Percentiles rank a stretch among this genome's conserved stretches.
phyloP scores from a whole-genome alignment of 2,888 invertebrate species.

The Napeogenes inachia region DNA sequence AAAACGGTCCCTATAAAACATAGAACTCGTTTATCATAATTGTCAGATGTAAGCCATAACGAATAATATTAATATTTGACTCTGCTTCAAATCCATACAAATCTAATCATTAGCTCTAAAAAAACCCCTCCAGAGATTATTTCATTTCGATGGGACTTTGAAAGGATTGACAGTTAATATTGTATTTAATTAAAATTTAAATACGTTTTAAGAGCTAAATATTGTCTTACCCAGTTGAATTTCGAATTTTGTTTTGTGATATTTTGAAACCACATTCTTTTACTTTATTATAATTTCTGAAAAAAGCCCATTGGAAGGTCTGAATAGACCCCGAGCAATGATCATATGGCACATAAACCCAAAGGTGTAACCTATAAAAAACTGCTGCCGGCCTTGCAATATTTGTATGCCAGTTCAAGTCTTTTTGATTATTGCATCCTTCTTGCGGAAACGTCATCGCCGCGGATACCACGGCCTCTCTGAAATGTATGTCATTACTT shows the following conservation, averaged over 20 bases:
- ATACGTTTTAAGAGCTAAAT: not conserved
- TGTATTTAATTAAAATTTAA: not conserved
- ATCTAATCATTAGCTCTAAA: no score
- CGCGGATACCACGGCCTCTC: slow-evolving; percentile 14
- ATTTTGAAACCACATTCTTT: slow-evolving; percentile 10
- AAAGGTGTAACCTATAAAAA: slow-evolving; percentile 7
- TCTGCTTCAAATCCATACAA: no score
- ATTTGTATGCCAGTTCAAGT: slow-evolving; percentile 1
- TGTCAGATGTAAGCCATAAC: no score
- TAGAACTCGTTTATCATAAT: no score
- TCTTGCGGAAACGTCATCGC: not conserved
- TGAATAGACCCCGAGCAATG: not conserved
- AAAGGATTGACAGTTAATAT: not conserved
- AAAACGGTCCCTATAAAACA: not conserved
- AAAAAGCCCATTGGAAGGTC: not conserved
- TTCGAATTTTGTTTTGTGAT: not conserved
- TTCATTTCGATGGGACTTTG: no score
- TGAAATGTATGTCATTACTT: slow-evolving; percentile 2
- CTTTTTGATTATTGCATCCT: not conserved
- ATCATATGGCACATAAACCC: slow-evolving; percentile 10
- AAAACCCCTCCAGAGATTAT: no score
- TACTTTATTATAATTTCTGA: not conserved
- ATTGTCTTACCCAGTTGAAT: not conserved
- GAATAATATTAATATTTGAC: not conserved
- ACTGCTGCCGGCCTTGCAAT: not conserved